phyloP scores from a whole-genome alignment of 2,113 vertebrate genomes.

The Marmota monax region DNA sequence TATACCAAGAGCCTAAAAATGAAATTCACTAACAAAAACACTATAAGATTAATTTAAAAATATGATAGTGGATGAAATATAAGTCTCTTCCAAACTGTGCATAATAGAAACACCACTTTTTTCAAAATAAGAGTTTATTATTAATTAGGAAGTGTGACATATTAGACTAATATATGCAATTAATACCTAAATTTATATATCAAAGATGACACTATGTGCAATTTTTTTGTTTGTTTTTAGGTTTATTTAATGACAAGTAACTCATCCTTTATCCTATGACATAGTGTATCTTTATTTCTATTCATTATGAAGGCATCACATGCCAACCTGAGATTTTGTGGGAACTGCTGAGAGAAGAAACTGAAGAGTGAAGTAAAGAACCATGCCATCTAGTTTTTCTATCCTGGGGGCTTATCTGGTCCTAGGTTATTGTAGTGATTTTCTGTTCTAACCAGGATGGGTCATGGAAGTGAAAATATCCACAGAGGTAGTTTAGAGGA shows the following conservation, averaged over 20 bases:
- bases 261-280: not conserved
- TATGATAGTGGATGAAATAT: not conserved
- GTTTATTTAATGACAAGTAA: not conserved
- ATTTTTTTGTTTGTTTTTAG: not conserved
- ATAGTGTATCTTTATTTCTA: not conserved
- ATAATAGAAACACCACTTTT: not conserved
- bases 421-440: not conserved
- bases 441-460: not conserved
- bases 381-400: not conserved
- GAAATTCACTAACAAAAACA: not conserved
- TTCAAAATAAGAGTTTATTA: not conserved
- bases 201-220: not conserved
- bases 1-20: not conserved
- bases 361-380: not conserved
- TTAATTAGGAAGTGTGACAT: not conserved
- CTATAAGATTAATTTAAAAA: conserved; percentile 34
- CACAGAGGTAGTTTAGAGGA: not conserved
- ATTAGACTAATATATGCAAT: not conserved
- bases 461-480: not conserved
- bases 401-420: not conserved
- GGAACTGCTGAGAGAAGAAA: not conserved
- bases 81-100: not conserved
- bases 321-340: not conserved
- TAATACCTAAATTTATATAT: not conserved
- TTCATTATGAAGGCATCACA: not conserved